Conservation (phyloP, 2,113 vertebrate species). For the Gymnobelideus leadbeateri region DNA sequence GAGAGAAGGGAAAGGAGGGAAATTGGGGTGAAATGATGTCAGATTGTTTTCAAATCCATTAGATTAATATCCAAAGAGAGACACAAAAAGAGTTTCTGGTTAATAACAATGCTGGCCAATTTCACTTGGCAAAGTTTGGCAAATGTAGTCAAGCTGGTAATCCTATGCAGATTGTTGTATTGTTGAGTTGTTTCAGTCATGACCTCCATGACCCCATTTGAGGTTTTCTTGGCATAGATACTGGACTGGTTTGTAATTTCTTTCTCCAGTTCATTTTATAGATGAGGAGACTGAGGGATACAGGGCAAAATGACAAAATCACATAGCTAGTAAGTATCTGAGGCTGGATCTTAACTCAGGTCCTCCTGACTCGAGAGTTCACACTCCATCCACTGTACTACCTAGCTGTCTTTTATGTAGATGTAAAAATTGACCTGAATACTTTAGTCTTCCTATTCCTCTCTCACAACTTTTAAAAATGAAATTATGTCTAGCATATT, state of each 20-base stretch:
- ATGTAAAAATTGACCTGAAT: neutral
- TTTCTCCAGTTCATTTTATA: no score
- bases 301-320: no score
- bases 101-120: conserved; percentile 8
- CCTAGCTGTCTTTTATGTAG: no score
- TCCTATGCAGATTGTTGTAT: no score
- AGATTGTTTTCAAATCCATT: conserved; percentile 8
- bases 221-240: no score
- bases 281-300: no score
- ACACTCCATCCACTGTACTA: no score
- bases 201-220: no score
- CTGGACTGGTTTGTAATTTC: no score
- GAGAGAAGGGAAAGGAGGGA: neutral
- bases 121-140: conserved; percentile 1
- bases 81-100: neutral
- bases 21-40: conserved; percentile 34
- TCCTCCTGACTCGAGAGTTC: neutral
- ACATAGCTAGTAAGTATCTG: no score
- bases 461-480: conserved; percentile 2
- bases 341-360: no score
- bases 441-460: conserved; percentile 22
- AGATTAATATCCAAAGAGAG: conserved; percentile 45
- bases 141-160: neutral
- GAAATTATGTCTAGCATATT: neutral
- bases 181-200: no score